These are phyloP conservation scores for Flabesymbios commensalis DNA, from an alignment of 2,888 invertebrate genomes.

Conservation along the genomic window DNA sequence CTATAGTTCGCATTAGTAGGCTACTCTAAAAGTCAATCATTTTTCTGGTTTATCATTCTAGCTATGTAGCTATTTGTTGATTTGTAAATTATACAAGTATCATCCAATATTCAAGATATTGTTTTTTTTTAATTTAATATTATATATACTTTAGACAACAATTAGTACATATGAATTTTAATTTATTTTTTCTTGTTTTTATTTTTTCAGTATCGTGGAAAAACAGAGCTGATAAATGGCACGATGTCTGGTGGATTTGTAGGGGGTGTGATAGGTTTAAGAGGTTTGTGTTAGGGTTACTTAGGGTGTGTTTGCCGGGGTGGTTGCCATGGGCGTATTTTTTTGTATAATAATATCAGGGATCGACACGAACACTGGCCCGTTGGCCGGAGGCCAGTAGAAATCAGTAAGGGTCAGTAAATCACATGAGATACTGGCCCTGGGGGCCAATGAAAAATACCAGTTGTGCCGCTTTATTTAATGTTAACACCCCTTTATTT, in stretches of 20 bases:
- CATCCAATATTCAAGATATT: not conserved
- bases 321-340: not conserved
- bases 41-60: too few relatives aligned
- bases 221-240: constrained; percentile 95
- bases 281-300: constrained; percentile 52
- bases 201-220: constrained; percentile 72
- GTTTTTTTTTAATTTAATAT: not conserved
- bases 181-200: constrained; percentile 1
- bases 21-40: too few relatives aligned
- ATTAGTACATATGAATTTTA: too few relatives aligned
- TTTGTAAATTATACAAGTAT: not conserved
- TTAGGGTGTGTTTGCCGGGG: not conserved
- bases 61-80: too few relatives aligned
- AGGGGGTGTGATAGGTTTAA: constrained; percentile 78
- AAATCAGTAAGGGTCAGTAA: too few relatives aligned
- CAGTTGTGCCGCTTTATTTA: too few relatives aligned
- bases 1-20: too few relatives aligned
- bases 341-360: not conserved
- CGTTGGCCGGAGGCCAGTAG: too few relatives aligned
- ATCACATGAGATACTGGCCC: too few relatives aligned
- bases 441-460: too few relatives aligned
- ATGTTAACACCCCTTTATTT: too few relatives aligned
- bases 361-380: too few relatives aligned
- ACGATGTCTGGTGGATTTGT: constrained; percentile 92
- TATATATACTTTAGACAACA: not conserved